phyloP scores from a whole-genome alignment of 2,797 vertebrate genomes.

The Rhinatrema bivittatum region DNA sequence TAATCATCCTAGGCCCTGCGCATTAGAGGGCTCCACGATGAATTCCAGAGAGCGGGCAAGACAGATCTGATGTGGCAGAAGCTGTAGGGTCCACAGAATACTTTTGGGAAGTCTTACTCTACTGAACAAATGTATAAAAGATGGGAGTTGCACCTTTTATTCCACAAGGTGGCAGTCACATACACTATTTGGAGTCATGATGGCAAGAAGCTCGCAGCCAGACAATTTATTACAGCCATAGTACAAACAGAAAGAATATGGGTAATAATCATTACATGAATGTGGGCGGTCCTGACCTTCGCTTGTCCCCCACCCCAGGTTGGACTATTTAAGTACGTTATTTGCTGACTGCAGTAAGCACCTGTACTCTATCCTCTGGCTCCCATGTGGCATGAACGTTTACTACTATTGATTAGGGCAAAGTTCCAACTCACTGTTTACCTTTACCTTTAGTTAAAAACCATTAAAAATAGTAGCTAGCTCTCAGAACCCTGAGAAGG shows the following conservation, averaged over 20 bases:
- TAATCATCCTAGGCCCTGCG: too few relatives aligned
- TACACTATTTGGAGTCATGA: too few relatives aligned
- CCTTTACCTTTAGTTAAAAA: conserved; percentile 30
- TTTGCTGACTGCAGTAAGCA: conserved; percentile 56
- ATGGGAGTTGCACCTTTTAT: too few relatives aligned
- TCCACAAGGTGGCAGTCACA: conserved; percentile 48
- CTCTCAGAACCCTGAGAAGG: too few relatives aligned
- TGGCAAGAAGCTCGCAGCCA: too few relatives aligned
- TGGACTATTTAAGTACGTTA: conserved; percentile 55
- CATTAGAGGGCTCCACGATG: too few relatives aligned
- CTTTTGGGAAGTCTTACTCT: too few relatives aligned
- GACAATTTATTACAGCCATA: not conserved
- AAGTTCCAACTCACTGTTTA: conserved; percentile 62
- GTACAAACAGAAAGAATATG: conserved; percentile 13
- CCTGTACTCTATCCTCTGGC: conserved; percentile 31
- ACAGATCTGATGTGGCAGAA: too few relatives aligned
- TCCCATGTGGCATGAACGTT: conserved; percentile 59
- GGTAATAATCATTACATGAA: conserved; percentile 17
- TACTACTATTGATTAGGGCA: conserved; percentile 69
- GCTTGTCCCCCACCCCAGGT: conserved; percentile 31
- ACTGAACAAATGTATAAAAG: too few relatives aligned
- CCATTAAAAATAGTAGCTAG: too few relatives aligned
- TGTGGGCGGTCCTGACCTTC: conserved; percentile 19
- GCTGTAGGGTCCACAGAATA: too few relatives aligned
- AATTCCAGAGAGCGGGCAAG: too few relatives aligned